These are phyloP conservation scores for Ciconia stormi DNA, from an alignment of 2,113 vertebrate species.

Conservation along the genomic window DNA sequence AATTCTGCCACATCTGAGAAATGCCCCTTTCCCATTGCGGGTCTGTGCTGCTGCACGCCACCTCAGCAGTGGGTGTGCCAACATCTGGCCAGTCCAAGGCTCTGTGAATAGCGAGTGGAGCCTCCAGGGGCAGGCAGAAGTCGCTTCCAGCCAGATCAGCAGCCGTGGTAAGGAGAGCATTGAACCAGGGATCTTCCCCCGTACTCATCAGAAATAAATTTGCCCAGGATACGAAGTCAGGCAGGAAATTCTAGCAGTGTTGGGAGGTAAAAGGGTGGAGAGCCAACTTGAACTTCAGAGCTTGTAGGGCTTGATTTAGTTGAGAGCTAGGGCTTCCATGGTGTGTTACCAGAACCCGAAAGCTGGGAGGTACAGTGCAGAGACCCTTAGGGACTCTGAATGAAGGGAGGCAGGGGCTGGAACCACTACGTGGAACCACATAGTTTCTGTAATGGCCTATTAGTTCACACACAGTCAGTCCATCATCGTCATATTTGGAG, in stretches of 20 bases:
- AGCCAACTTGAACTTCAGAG: background rate
- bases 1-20: background rate
- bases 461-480: background rate
- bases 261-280: background rate
- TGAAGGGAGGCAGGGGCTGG: background rate
- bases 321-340: background rate
- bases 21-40: background rate
- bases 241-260: background rate
- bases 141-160: background rate
- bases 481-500: background rate
- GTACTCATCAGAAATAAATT: background rate
- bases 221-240: background rate
- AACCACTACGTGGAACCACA: background rate
- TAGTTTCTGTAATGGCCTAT: background rate
- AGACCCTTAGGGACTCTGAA: background rate
- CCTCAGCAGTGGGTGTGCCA: background rate
- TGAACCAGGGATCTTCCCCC: background rate
- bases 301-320: background rate
- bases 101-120: accelerated
- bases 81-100: background rate
- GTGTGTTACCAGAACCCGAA: background rate
- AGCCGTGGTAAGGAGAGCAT: accelerated
- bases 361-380: background rate
- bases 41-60: background rate
- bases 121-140: background rate